Base-by-base conservation (phyloP, 2,113 vertebrate species). In the Neogobius melanostomus region DNA sequence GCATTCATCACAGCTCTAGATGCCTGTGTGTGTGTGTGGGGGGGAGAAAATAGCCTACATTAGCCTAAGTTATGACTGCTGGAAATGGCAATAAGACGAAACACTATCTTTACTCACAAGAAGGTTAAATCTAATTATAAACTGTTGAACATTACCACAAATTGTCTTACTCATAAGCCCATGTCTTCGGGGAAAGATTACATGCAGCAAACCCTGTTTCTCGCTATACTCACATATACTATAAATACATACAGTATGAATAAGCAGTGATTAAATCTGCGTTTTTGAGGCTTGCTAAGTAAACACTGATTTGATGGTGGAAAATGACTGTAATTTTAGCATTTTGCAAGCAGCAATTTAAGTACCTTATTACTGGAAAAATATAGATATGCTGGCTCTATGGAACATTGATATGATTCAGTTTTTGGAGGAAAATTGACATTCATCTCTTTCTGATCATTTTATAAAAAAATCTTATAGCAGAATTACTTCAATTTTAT, bases 1-100 rank as follows among this genome's bases (percentile, higher is more conserved):
- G 28, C 3, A 36, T 36, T 36, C 57, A 63, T 72, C 71, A 80
- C 3, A 16, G 7, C 51, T 53, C n/a, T 36, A 4, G 28, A 36
- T 36, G 28, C 21, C 21, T 21, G 21, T 21, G 21, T 21, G 21
- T 21, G 21, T 21, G 21, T 21, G 21, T 21, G 21, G 21, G 21
- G 28, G 28, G 28, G 28, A 4, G 28, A 4, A 4, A 36, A 4
- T 36, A 36, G 28, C 28, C 28, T 28, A 28, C 28, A 1, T 1
- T 28, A 28, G 28, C 28, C 28, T 28, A 28, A 28, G 28, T 28
- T 28, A 28, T 3, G 28, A 28, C n/a, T 28, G 28, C 28, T 28
- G 28, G 28, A 28, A 28, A 28, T 28, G 28, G 28, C 28, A 28
- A 28, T 28, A 28, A 28, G 28, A 28, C 28, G 3, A 28, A 28